These are phyloP conservation scores for Sepioteuthis lessoniana DNA, from an alignment of 2,888 invertebrate genomes.

Conservation along the genomic window DNA sequence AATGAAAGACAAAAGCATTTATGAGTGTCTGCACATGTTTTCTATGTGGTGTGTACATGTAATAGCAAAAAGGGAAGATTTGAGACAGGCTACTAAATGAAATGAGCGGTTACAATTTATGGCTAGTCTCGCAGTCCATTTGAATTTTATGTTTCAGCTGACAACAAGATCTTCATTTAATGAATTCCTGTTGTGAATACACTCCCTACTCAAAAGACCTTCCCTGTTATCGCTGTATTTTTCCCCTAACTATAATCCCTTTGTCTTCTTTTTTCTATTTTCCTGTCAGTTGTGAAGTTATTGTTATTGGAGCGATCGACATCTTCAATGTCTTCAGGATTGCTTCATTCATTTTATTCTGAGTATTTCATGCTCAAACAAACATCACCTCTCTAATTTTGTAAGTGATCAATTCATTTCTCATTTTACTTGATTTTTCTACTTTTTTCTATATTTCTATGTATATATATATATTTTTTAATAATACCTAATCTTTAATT, in stretches of 20 bases:
- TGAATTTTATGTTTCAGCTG: background rate
- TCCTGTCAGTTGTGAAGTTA: background rate
- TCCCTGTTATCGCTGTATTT: background rate
- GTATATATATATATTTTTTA: background rate
- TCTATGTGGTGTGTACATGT: background rate
- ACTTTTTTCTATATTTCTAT: background rate
- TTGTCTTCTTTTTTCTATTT: background rate
- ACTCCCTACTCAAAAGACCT: background rate
- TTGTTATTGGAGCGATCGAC: background rate
- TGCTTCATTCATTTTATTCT: background rate
- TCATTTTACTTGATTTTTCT: background rate
- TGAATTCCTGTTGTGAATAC: conserved; percentile 18
- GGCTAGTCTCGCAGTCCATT: background rate
- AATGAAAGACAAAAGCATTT: background rate
- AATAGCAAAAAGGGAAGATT: background rate
- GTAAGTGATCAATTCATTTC: background rate
- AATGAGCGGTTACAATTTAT: background rate
- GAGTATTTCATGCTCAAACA: background rate
- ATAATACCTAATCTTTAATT: background rate
- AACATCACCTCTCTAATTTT: background rate
- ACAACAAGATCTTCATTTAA: background rate
- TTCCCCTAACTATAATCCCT: background rate
- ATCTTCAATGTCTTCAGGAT: background rate
- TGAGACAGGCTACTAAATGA: no score
- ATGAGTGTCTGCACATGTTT: background rate